phyloP scores from a whole-genome alignment of 2,888 invertebrate species.

The Dioctria rufipes region DNA sequence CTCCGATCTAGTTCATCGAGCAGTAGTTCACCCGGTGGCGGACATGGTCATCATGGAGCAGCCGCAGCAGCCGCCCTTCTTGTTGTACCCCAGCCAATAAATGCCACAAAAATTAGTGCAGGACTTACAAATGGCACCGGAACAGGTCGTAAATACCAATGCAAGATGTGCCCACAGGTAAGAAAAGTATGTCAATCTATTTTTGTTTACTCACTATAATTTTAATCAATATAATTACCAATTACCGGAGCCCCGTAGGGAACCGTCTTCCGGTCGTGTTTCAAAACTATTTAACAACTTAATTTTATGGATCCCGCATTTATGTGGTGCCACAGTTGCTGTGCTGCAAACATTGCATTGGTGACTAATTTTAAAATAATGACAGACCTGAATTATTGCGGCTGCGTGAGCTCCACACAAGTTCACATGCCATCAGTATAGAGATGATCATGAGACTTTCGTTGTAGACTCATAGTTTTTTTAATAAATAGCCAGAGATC shows the following conservation, averaged over 20 bases:
- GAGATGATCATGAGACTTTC: neutral
- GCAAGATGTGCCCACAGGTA: conserved; percentile 98
- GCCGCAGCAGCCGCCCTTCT: conserved; percentile 79
- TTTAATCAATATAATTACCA: neutral
- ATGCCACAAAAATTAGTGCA: conserved; percentile 77
- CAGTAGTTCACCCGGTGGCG: conserved; percentile 64
- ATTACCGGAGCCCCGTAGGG: neutral
- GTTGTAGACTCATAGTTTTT: neutral
- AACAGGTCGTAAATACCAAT: conserved; percentile 86
- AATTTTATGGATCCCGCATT: conserved; percentile 15
- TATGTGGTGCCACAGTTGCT: neutral
- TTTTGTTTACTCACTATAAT: neutral
- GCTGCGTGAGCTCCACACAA: neutral
- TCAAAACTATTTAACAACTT: conserved; percentile 7
- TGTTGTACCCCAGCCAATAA: conserved; percentile 91
- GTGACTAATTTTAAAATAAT: conserved; percentile 44
- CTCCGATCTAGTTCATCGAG: conserved; percentile 64
- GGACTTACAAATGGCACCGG: conserved; percentile 68
- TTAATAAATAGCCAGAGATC: conserved; percentile 7
- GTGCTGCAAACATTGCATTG: conserved; percentile 3
- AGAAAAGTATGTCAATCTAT: conserved; percentile 68
- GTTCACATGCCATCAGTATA: too few relatives aligned
- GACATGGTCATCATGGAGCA: conserved; percentile 73
- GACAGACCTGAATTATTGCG: conserved; percentile 13
- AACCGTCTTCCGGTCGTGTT: conserved; percentile 20